A percentile compares a stretch with the other conserved stretches of the same genome.
Conservation (phyloP, 2,888 invertebrate genomes). For the Azorinus chamasolen region DNA sequence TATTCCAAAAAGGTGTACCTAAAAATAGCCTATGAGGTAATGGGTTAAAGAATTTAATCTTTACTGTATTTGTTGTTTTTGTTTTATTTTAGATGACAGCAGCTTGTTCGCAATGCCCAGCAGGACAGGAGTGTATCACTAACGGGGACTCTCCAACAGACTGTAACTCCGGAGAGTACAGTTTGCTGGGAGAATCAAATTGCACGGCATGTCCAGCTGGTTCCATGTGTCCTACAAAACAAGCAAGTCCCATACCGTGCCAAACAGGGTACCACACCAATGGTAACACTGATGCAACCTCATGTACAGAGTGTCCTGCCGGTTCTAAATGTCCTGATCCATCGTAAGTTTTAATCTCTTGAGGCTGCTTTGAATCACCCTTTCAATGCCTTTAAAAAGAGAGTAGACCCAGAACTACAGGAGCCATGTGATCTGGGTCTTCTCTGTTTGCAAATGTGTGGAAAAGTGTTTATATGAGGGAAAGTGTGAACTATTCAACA, state of each 20-base stretch:
- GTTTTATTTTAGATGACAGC: conserved; percentile 41
- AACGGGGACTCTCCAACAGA: conserved; percentile 57
- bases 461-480: no score
- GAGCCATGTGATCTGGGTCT: no score
- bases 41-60: no score
- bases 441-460: no score
- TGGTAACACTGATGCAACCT: conserved; percentile 62
- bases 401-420: no score
- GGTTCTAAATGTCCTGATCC: conserved; percentile 76
- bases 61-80: background rate
- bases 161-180: conserved; percentile 78
- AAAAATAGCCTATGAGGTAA: no score
- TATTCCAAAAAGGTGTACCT: no score
- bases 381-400: no score
- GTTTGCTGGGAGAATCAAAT: conserved; percentile 72
- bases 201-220: conserved; percentile 80
- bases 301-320: conserved; percentile 79
- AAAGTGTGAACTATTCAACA: no score
- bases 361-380: no score
- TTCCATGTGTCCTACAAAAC: conserved; percentile 73
- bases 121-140: conserved; percentile 75
- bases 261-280: conserved; percentile 75
- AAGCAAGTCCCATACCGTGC: conserved; percentile 72
- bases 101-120: conserved; percentile 73
- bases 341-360: conserved; percentile 63